These are phyloP conservation scores for Andricus curvator DNA, from an alignment of 2,888 invertebrate species.

Conservation along the genomic window DNA sequence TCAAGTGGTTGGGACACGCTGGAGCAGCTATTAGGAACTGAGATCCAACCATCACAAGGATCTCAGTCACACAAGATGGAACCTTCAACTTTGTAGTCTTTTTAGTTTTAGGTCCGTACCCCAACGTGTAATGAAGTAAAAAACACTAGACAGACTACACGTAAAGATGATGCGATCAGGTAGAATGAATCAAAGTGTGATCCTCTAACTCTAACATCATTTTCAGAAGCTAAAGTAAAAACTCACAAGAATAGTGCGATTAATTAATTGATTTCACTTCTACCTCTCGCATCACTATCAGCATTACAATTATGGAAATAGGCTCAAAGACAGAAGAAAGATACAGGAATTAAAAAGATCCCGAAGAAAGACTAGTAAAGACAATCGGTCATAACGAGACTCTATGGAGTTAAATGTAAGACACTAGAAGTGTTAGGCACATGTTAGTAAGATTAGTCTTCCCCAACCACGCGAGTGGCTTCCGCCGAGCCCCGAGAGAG, in stretches of 20 bases:
- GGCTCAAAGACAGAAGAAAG: conserved; percentile 28
- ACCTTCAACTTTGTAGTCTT: background rate
- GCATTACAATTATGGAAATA: conserved; percentile 24
- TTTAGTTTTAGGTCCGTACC: background rate
- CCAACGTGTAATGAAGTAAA: background rate
- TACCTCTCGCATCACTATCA: conserved; percentile 2
- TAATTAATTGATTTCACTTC: background rate
- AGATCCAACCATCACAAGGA: background rate
- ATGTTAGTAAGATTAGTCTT: conserved; percentile 74
- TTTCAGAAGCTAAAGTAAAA: too few species aligned
- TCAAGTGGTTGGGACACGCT: background rate
- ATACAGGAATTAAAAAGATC: conserved; percentile 8
- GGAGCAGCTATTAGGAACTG: background rate
- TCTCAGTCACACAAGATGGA: background rate
- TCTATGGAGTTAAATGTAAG: conserved; percentile 20
- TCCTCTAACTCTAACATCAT: background rate
- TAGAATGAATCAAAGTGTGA: background rate
- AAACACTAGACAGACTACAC: conserved; percentile 25
- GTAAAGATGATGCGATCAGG: conserved; percentile 8
- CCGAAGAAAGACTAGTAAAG: conserved; percentile 9
- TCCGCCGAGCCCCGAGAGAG: conserved; percentile 78
- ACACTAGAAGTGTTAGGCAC: conserved; percentile 63
- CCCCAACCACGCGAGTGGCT: conserved; percentile 77
- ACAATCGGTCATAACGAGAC: conserved; percentile 20
- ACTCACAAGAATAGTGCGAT: too few species aligned